Conservation (phyloP, 2,113 vertebrate species). For the Pseudorasbora parva region DNA sequence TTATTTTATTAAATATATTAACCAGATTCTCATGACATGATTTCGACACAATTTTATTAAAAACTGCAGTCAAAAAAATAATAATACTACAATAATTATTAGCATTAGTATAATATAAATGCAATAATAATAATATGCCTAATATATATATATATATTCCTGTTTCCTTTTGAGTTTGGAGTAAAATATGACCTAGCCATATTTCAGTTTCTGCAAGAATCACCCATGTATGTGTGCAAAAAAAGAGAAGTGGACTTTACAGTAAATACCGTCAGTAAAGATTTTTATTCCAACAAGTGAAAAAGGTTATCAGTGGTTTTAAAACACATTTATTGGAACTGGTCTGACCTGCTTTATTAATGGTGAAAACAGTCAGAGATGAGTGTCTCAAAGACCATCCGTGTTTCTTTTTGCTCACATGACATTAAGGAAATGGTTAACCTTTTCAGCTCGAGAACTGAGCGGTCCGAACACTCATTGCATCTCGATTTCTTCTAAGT, state of each 20-base stretch:
- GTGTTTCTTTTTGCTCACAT: background rate
- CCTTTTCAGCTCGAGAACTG: constrained; percentile 15
- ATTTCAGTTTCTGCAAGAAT: too few relatives aligned
- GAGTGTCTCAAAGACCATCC: background rate
- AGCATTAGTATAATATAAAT: too few relatives aligned
- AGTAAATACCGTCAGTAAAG: background rate
- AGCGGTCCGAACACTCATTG: constrained; percentile 26
- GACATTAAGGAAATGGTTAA: background rate
- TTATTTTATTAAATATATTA: background rate
- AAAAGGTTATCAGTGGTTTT: background rate
- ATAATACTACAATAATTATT: background rate
- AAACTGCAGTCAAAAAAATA: background rate
- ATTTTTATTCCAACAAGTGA: background rate
- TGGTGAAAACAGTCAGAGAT: background rate
- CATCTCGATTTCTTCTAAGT: constrained; percentile 67
- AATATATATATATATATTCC: too few relatives aligned
- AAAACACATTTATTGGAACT: background rate
- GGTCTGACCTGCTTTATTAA: constrained; percentile 2
- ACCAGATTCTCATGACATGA: background rate
- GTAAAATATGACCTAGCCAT: too few relatives aligned
- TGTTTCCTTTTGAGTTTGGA: too few relatives aligned
- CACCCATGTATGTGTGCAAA: too few relatives aligned
- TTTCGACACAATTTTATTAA: background rate
- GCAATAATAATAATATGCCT: too few relatives aligned
- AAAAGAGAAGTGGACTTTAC: background rate